These are phyloP conservation scores for Caenorhabditis doughertyi DNA, from an alignment of 2,888 invertebrate genomes.

Conservation along the genomic window DNA sequence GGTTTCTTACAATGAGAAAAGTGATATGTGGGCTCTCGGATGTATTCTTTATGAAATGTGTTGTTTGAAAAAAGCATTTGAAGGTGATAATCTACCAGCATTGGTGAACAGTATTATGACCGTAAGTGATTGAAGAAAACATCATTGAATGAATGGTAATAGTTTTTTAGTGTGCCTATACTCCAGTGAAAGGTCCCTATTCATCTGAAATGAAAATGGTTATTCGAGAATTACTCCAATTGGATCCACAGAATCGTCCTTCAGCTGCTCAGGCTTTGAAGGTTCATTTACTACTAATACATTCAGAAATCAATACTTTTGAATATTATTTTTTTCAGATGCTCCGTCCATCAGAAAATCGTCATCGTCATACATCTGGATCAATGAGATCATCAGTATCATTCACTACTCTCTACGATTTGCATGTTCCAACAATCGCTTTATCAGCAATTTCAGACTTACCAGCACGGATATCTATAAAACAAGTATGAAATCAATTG, in stretches of 20 bases:
- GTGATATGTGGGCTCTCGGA: slow-evolving; percentile 89
- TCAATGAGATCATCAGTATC: slow-evolving; percentile 59
- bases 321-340: slow-evolving; percentile 51
- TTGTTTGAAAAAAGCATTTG: slow-evolving; percentile 88
- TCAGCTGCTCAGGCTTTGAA: slow-evolving; percentile 84
- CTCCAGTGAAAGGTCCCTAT: slow-evolving; percentile 87
- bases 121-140: slow-evolving; percentile 16
- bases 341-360: slow-evolving; percentile 66
- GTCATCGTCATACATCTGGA: slow-evolving; percentile 52
- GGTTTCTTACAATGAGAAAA: slow-evolving; percentile 88
- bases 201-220: slow-evolving; percentile 87
- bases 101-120: slow-evolving; percentile 88
- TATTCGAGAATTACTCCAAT: slow-evolving; percentile 86
- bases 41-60: slow-evolving; percentile 90
- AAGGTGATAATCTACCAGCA: slow-evolving; percentile 88
- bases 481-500: slow-evolving; percentile 82
- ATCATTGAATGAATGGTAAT: background rate
- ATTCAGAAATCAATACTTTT: background rate
- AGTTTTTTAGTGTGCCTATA: slow-evolving; percentile 86
- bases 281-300: slow-evolving; percentile 4
- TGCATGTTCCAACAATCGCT: slow-evolving; percentile 73
- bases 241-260: slow-evolving; percentile 86
- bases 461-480: slow-evolving; percentile 85
- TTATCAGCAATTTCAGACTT: slow-evolving; percentile 81
- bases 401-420: slow-evolving; percentile 78